Conservation (phyloP, 2,888 invertebrate species). For the Brachylomia viminalis region DNA sequence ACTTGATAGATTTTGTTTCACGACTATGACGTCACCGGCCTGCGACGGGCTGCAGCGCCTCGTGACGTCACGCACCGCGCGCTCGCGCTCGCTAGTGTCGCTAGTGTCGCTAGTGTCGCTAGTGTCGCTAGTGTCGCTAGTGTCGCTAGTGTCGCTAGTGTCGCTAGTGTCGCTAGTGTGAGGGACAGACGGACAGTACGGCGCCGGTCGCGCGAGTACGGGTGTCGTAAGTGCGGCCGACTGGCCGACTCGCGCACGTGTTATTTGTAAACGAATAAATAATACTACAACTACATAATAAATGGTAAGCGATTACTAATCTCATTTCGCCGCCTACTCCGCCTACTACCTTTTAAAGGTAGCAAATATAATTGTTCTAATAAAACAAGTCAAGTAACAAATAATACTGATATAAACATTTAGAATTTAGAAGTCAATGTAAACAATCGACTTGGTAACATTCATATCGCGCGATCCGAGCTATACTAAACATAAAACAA, state of each 20-base stretch:
- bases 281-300: conserved; percentile 54
- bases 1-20: conserved; percentile 4
- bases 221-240: neutral
- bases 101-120: too few species aligned
- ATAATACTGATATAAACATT: conserved; percentile 60
- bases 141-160: too few species aligned
- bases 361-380: conserved; percentile 45
- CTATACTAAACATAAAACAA: conserved; percentile 45
- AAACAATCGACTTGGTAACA: conserved; percentile 55
- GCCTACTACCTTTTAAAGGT: conserved; percentile 52
- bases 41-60: neutral
- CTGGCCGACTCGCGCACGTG: conserved; percentile 2
- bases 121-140: too few species aligned
- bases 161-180: too few species aligned
- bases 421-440: conserved; percentile 56
- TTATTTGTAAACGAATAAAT: conserved; percentile 47
- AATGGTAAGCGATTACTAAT: conserved; percentile 52
- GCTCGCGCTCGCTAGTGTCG: neutral
- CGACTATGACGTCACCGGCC: neutral
- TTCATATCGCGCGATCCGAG: conserved; percentile 22
- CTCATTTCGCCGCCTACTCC: conserved; percentile 25
- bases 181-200: neutral
- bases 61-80: neutral
- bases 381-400: conserved; percentile 51
- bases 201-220: neutral